Evolutionary conservation across 2,888 invertebrate species (phyloP).

Genomic region (Aleiodes alternator): DNA sequence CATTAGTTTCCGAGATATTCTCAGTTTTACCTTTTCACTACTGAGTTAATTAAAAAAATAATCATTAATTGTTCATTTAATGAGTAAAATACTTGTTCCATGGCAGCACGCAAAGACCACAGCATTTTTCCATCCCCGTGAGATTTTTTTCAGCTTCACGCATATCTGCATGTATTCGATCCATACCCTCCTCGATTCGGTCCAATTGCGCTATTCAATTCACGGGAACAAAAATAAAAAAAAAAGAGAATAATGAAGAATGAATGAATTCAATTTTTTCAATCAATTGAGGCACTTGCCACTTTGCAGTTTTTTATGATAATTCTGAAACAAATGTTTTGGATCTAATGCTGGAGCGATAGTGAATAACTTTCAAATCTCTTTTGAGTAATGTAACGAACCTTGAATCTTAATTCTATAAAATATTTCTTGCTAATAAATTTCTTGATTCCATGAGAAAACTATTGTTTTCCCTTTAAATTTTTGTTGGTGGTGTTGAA

Average conservation of each 20-base stretch:
- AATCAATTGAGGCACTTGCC: conserved; percentile 11
- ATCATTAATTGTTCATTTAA: conserved; percentile 19
- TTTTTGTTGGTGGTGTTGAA: conserved; percentile 49
- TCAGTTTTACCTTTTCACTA: too few species aligned
- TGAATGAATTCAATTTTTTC: neutral
- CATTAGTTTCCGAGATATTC: too few species aligned
- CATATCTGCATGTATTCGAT: conserved; percentile 99
- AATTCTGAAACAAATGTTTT: neutral
- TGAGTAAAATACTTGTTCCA: conserved; percentile 92
- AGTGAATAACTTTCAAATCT: neutral
- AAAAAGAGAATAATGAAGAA: conserved; percentile 19
- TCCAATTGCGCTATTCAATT: conserved; percentile 95
- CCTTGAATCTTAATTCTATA: neutral
- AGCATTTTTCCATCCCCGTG: conserved; percentile 99
- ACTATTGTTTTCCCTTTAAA: too few species aligned
- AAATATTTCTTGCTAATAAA: neutral
- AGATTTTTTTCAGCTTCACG: conserved; percentile 99
- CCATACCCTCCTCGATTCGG: conserved; percentile 99
- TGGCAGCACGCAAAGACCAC: conserved; percentile 98
- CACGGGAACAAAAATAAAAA: conserved; percentile 52
- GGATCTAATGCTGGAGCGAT: conserved; percentile 2
- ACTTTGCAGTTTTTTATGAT: conserved; percentile 3
- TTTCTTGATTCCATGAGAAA: too few species aligned
- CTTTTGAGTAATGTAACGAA: neutral
- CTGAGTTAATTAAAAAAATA: neutral